A percentile compares a stretch with the other conserved stretches of the same genome.
phyloP scores from a whole-genome alignment of 64 coral and sea anemone genomes.

The Trachythela sp. region DNA sequence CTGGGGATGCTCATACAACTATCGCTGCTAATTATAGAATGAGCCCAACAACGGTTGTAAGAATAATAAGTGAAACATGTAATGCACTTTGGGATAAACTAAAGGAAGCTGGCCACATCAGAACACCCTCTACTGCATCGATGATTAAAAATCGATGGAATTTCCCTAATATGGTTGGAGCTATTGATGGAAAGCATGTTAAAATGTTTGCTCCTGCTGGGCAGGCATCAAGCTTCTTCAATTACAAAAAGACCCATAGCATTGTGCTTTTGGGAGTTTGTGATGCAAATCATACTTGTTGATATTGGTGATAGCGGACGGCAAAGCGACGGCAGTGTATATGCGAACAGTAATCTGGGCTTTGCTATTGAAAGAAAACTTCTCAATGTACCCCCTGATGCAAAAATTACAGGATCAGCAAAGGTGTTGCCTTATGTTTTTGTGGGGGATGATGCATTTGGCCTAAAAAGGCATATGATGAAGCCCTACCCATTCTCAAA shows the following conservation, averaged over 20 bases:
- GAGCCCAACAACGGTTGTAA: too few relatives aligned
- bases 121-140: too few relatives aligned
- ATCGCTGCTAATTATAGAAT: too few relatives aligned
- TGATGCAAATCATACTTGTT: too few relatives aligned
- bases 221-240: not conserved
- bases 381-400: not conserved
- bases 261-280: too few relatives aligned
- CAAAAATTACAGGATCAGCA: not conserved
- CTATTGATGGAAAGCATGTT: not conserved
- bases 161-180: not conserved
- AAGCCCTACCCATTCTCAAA: not conserved
- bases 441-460: not conserved
- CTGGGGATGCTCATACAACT: too few relatives aligned
- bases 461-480: not conserved
- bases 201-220: not conserved
- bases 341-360: not conserved
- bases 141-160: too few relatives aligned
- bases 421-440: not conserved
- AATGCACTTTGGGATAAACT: too few relatives aligned
- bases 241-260: not conserved
- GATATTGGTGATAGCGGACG: not conserved
- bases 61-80: too few relatives aligned
- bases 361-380: not conserved
- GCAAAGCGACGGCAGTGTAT: not conserved
- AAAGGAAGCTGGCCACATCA: too few relatives aligned